A percentile compares a stretch with the other conserved stretches of the same genome.
These are phyloP conservation scores for Dreissena rostriformis DNA, from an alignment of 1,140 invertebrate genomes.

Conservation along the genomic window DNA sequence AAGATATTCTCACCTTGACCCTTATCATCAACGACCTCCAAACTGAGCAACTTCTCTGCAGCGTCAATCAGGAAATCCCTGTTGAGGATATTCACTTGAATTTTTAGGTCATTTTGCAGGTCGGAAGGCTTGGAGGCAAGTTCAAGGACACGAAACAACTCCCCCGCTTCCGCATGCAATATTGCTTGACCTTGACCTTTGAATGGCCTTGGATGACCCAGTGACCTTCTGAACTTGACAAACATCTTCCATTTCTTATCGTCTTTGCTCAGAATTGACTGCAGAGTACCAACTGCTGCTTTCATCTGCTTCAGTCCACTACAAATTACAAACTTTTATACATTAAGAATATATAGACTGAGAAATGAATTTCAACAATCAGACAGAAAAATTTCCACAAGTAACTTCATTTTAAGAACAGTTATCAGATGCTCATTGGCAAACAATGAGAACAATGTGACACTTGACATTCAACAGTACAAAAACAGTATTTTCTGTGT, in stretches of 20 bases:
- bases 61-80: constrained; percentile 12
- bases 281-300: constrained; percentile 46
- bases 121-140: neutral
- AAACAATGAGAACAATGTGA: neutral
- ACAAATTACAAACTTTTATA: constrained; percentile 2
- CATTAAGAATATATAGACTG: constrained; percentile 3
- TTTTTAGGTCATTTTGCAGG: constrained; percentile 11
- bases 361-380: constrained; percentile 17
- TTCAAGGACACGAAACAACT: constrained; percentile 19
- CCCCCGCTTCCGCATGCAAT: neutral
- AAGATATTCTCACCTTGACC: too few relatives aligned
- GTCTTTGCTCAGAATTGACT: constrained; percentile 60
- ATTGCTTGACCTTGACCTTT: constrained; percentile 46
- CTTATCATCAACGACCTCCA: neutral
- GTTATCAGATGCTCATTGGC: neutral
- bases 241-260: constrained; percentile 58
- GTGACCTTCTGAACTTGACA: constrained; percentile 62
- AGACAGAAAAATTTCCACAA: neutral
- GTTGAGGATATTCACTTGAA: constrained; percentile 16
- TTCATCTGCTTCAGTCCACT: constrained; percentile 32
- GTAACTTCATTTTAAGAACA: neutral
- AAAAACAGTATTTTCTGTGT: too few relatives aligned
- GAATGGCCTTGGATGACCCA: constrained; percentile 71
- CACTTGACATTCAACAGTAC: too few relatives aligned
- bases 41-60: neutral